A percentile compares a stretch with the other conserved stretches of the same genome.
These are phyloP conservation scores for Timema cristinae DNA, from an alignment of 2,888 invertebrate species.

Conservation along the genomic window DNA sequence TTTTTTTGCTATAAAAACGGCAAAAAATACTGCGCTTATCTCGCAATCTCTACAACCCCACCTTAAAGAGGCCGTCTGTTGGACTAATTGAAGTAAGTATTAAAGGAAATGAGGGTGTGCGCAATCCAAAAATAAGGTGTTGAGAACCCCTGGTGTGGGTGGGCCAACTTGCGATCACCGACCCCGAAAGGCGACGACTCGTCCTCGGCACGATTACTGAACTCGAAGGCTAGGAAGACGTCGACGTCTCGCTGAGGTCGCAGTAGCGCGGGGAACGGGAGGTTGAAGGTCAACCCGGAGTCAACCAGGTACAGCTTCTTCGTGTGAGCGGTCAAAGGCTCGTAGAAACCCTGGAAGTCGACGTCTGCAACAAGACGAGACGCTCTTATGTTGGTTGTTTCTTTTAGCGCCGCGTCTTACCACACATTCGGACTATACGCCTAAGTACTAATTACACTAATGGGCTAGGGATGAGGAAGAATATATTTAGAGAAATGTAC, in stretches of 20 bases:
- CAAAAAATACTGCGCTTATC: too few species aligned
- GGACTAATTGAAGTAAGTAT: neutral
- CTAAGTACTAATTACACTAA: too few species aligned
- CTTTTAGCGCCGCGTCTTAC: too few species aligned
- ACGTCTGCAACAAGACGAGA: slow-evolving; percentile 34
- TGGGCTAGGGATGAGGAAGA: too few species aligned
- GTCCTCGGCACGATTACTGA: slow-evolving; percentile 44
- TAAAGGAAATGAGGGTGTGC: neutral
- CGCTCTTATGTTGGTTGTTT: too few species aligned
- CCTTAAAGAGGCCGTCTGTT: neutral
- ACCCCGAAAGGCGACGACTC: slow-evolving; percentile 45
- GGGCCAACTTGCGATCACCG: too few species aligned
- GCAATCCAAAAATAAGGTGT: neutral
- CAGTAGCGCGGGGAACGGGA: slow-evolving; percentile 46
- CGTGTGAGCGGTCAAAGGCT: slow-evolving; percentile 43
- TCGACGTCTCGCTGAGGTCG: slow-evolving; percentile 46
- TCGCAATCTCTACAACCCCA: neutral
- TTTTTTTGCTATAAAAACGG: too few species aligned
- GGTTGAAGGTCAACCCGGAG: slow-evolving; percentile 47
- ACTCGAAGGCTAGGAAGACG: slow-evolving; percentile 46
- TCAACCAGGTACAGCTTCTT: slow-evolving; percentile 47
- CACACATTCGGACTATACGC: too few species aligned
- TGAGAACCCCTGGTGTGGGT: too few species aligned
- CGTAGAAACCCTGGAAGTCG: slow-evolving; percentile 44
- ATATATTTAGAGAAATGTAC: too few species aligned